These are phyloP conservation scores for Phoxinus phoxinus DNA, from an alignment of 2,113 vertebrate genomes.

Conservation along the genomic window DNA sequence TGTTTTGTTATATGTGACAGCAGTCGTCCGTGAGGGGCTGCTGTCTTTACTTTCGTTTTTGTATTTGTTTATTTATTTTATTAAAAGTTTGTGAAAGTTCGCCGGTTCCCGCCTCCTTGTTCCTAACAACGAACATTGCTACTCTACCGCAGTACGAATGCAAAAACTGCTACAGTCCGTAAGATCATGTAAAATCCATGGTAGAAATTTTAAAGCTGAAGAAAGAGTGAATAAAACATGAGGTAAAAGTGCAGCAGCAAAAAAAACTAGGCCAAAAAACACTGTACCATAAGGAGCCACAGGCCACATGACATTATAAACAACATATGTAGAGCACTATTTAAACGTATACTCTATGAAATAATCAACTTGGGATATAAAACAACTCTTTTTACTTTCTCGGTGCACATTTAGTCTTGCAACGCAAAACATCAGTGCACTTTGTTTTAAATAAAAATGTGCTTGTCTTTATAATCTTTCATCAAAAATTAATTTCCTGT, in stretches of 20 bases:
- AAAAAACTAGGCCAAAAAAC: constrained; percentile 8
- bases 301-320: not conserved
- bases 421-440: not conserved
- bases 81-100: no score
- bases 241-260: not conserved
- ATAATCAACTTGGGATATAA: no score
- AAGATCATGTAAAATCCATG: not conserved
- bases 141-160: not conserved
- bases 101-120: no score
- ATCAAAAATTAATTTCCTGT: constrained; percentile 21
- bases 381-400: not conserved
- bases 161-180: not conserved
- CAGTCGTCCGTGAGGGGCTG: no score
- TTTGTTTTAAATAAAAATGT: not conserved
- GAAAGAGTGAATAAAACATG: constrained; percentile 25
- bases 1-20: no score
- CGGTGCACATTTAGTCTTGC: not conserved
- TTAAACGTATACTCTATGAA: not conserved
- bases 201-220: not conserved
- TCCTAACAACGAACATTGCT: no score
- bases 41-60: no score
- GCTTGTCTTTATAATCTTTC: not conserved
- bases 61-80: no score
- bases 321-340: not conserved
- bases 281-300: not conserved